Base-by-base conservation (phyloP, 1,140 invertebrate species). In the Drosophila bipectinata region DNA sequence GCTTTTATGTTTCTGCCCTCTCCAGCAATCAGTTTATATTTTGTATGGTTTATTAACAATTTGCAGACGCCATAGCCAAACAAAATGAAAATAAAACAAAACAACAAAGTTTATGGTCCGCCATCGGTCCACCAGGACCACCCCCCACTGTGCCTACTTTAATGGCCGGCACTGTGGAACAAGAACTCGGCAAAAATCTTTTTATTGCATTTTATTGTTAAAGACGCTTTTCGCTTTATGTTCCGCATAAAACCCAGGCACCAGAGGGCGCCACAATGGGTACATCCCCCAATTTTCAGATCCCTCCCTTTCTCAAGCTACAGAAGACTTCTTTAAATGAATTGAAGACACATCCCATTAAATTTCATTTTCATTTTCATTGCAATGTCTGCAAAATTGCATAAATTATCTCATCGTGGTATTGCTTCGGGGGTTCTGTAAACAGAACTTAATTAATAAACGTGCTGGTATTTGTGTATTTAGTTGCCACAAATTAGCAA, bases 1-100 rank as follows among this genome's bases (percentile, higher is more conserved):
- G 51, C 41, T 72, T 80, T 77, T 80, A 77, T 72, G 57, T 10
- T 3, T 21, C 34, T 57, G 54, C 58, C 26, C 28, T 44, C 28
- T 44, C 57, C 1, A 58, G 55, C 73, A 81, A 81, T 81, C 78
- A 73, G 62, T 73, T 77, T 77, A 77, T 74, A 82, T 81, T 81
- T 73, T 77, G 55, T 74, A 73, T 74, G 73, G 67, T 74, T 81
- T 82, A 82, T 82, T 82, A 77, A 74, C 68, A 82, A 82, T 82
- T 82, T 82, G 78, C 57, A 41, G 9, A 32, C 18, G 45, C 54
- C 57, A 47, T 15, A 7, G n/a, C 15, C 18, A 44, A 9, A 15
- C n/a, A 18, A 28, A 53, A 60, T 48, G 32, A 5, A 66, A 72
- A 66, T 26, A 45, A 62, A 54, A 47, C 66, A 72, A 60, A 39